Base-by-base conservation (phyloP, 2,888 invertebrate species). In the Cryptops parisi region DNA sequence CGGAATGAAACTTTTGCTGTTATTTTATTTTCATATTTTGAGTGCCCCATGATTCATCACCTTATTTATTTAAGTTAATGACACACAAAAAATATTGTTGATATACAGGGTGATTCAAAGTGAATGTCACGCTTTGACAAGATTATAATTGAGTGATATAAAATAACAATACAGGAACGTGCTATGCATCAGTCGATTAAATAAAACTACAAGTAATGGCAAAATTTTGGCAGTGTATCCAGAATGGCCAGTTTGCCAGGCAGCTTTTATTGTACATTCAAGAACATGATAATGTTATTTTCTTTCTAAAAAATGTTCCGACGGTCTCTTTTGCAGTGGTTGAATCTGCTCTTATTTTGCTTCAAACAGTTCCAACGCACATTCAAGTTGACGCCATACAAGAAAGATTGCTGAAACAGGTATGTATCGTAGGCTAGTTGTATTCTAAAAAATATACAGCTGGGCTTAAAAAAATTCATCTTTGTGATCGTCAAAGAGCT, bases 331-430 rank as follows among this genome's bases (percentile, higher is more conserved):
- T 49, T 59, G 47, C 64, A 70, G 73, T 97, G 48, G 79, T 87
- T 62, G 94, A 96, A 70, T 94, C 96, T 0, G 93, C 94, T 2
- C 75, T 93, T 58, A 96, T 97, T 65, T 73, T 97, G 56, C 75
- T 98, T 47, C 97, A 98, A 73, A 94, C 96, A n/a, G 94, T 96
- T 55, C 98, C 98, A 48, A 91, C 91, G 17, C 94, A 96, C 70
- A 91, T 97, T 65, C 86, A 90, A 73, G 67, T 73, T 60, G 90
- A 91, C 68, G 88, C 85, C 49, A 88, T 94, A 63, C 86, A 91
- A 68, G 78, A 84, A 63, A 80, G 89, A 58, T 72, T 96, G 44
- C 68, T 91, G 57, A 82, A 84, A 64, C 87, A 88, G 65, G 86
- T 62, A 51, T 12, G n/a, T n/a, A n/a, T n/a, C n/a, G n/a, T n/a